A percentile compares a stretch with the other conserved stretches of the same genome.
These are phyloP conservation scores for Azorinus chamasolen DNA, from an alignment of 2,888 invertebrate genomes.

Conservation along the genomic window DNA sequence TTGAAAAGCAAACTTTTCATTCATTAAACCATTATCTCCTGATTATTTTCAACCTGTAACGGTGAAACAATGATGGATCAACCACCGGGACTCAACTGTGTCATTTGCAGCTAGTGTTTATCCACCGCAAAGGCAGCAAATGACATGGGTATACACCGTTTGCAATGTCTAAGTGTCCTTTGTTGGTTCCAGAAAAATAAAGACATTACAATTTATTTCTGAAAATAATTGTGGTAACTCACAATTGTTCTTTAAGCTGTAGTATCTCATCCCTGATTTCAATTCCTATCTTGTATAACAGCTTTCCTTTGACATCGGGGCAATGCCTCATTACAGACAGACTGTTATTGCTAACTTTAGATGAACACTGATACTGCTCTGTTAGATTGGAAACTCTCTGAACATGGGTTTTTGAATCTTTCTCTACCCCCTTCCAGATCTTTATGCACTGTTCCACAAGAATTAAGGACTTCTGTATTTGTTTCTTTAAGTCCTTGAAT, in stretches of 20 bases:
- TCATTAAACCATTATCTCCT: no score
- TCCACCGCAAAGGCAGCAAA: no score
- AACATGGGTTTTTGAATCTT: conserved; percentile 17
- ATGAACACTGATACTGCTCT: conserved; percentile 64
- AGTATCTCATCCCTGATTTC: conserved; percentile 52
- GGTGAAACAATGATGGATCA: no score
- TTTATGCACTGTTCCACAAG: conserved; percentile 37
- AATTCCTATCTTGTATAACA: conserved; percentile 58
- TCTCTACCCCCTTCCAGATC: conserved; percentile 36
- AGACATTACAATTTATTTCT: no score
- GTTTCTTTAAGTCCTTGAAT: conserved; percentile 19
- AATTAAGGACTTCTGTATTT: conserved; percentile 59
- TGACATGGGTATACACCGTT: no score
- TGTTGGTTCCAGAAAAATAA: no score
- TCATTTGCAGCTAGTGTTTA: no score
- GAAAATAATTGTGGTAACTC: conserved; percentile 47
- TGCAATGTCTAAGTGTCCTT: no score
- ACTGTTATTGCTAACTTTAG: conserved; percentile 27
- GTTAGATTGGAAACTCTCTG: conserved; percentile 51
- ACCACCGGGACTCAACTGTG: no score
- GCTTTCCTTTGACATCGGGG: conserved; percentile 61
- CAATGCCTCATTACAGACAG: conserved; percentile 21
- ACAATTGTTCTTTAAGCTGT: conserved; percentile 42
- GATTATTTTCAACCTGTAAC: no score
- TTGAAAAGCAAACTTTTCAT: no score